Evolutionary conservation across 1,140 invertebrate genomes (phyloP).

Genomic region (Archegozetes longisetosus): DNA sequence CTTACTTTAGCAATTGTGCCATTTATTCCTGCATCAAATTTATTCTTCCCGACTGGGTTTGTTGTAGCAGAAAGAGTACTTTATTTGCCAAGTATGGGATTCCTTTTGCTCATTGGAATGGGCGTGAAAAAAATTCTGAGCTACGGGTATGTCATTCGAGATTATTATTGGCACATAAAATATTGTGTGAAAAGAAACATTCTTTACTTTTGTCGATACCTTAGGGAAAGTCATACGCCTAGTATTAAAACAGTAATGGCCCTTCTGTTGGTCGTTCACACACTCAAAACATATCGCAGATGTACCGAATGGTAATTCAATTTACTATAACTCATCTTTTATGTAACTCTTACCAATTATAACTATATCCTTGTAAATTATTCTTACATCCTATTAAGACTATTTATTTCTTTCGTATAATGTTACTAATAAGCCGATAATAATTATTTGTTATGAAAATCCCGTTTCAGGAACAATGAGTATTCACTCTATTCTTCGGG

Average conservation of each 20-base stretch:
- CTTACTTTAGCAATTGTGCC: slow-evolving; percentile 52
- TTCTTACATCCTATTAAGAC: too few relatives aligned
- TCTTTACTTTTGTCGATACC: not conserved
- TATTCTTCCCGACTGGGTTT: slow-evolving; percentile 89
- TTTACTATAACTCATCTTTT: too few relatives aligned
- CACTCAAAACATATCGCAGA: not conserved
- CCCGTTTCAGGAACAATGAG: slow-evolving; percentile 47
- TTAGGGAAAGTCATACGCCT: not conserved
- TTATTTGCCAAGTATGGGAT: slow-evolving; percentile 88
- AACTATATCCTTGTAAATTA: too few relatives aligned
- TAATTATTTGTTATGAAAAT: not conserved
- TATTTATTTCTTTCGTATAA: too few relatives aligned
- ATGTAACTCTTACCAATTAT: too few relatives aligned
- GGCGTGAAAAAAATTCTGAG: slow-evolving; percentile 28
- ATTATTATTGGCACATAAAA: not conserved
- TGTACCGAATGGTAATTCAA: slow-evolving; percentile 1
- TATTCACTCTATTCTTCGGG: slow-evolving; percentile 84
- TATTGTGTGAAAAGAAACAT: not conserved
- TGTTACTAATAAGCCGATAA: too few relatives aligned
- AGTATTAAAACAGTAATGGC: not conserved
- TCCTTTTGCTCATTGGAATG: slow-evolving; percentile 67
- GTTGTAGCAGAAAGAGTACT: slow-evolving; percentile 88
- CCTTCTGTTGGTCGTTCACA: not conserved
- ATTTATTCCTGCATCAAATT: slow-evolving; percentile 86
- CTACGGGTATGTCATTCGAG: not conserved